Conservation (phyloP, 2,113 vertebrate species). For the Oryzias melastigma region DNA sequence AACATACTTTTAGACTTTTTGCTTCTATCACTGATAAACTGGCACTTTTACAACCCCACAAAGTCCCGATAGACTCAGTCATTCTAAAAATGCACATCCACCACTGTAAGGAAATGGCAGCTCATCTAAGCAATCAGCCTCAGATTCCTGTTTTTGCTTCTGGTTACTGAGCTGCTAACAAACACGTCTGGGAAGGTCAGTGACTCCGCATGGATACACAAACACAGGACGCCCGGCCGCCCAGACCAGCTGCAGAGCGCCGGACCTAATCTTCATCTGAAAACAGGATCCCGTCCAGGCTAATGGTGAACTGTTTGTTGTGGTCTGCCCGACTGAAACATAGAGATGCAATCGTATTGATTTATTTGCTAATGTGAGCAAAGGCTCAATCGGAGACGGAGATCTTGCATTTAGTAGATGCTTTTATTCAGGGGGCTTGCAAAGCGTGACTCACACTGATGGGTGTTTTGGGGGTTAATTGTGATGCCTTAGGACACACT, state of each 20-base stretch:
- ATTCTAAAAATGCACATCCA: conserved; percentile 39
- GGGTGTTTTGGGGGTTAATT: too few relatives aligned
- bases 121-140: conserved; percentile 56
- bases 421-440: too few relatives aligned
- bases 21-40: too few relatives aligned
- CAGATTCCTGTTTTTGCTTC: conserved; percentile 69
- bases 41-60: too few relatives aligned
- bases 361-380: conserved; percentile 22
- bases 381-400: background rate
- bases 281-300: conserved; percentile 2
- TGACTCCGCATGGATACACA: conserved; percentile 36
- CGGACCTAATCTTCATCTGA: conserved; percentile 16
- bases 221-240: conserved; percentile 27
- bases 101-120: conserved; percentile 60
- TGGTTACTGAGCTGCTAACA: conserved; percentile 52
- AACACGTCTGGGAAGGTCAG: conserved; percentile 52
- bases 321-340: background rate
- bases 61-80: background rate
- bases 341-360: background rate
- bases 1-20: too few relatives aligned
- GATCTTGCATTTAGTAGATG: conserved; percentile 6
- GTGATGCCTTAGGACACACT: too few relatives aligned
- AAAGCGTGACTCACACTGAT: too few relatives aligned
- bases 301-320: background rate
- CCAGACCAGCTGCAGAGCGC: conserved; percentile 3